Percentiles rank a stretch among this genome's conserved stretches.
phyloP scores from a whole-genome alignment of 2,888 invertebrate genomes.

The Prosapia bicincta region DNA sequence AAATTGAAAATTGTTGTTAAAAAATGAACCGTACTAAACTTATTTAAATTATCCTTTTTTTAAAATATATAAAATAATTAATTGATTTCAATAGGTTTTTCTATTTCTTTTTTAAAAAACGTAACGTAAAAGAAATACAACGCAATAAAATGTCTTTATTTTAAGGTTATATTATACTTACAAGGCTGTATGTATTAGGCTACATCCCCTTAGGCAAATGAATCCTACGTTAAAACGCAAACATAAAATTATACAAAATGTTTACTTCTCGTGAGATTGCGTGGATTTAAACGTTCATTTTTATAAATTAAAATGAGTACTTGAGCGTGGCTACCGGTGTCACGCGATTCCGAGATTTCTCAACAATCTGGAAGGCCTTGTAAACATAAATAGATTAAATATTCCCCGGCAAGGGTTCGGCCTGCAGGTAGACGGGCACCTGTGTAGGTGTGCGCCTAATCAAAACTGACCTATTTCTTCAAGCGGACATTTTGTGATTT shows the following conservation, averaged over 20 bases:
- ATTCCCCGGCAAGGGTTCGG: background rate
- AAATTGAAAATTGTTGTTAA: too few species aligned
- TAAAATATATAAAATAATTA: too few species aligned
- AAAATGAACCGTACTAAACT: too few species aligned
- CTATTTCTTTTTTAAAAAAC: too few species aligned
- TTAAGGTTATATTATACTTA: too few species aligned
- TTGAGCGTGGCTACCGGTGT: background rate
- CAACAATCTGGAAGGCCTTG: background rate
- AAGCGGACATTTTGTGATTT: background rate
- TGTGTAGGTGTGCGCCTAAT: background rate
- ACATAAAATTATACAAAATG: background rate
- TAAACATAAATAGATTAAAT: background rate
- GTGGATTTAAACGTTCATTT: background rate
- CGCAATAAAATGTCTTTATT: too few species aligned
- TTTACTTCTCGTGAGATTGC: background rate
- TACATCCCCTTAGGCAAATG: background rate
- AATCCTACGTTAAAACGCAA: background rate
- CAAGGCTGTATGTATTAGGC: too few species aligned
- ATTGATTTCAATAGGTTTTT: too few species aligned
- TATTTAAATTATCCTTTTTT: too few species aligned
- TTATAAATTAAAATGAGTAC: background rate
- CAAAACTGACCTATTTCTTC: constrained; percentile 2
- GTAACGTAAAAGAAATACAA: too few species aligned
- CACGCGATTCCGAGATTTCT: background rate
- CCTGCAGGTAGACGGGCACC: background rate